Evolutionary conservation across 2,888 invertebrate species (phyloP), one percentile per base, ranked within the genome.

Genomic region (Eulithis prunata): DNA sequence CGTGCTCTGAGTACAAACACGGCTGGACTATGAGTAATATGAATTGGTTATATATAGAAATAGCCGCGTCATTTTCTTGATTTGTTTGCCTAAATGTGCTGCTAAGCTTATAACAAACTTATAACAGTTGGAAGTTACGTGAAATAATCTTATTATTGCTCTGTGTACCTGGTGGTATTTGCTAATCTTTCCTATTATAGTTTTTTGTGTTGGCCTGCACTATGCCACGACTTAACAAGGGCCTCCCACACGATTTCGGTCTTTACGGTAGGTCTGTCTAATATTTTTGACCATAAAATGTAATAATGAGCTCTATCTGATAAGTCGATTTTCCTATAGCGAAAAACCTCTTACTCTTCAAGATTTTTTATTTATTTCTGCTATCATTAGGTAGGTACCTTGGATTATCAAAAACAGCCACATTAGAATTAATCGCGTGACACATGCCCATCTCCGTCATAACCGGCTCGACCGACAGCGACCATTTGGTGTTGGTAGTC

Each of bases 401-500:
- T 12, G 93, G 93, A 53, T 94, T 90, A 76, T 94, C 94, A 72
- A 94, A 94, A 38, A 89, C 78, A 0, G 95, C 95, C 57, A 96
- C 91, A 74, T 95, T 93, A 0, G 96, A 95, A 79, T 96, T 96
- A 74, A 95, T 94, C 21, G 95, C 91, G 80, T 95, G 95, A 76
- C 96, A 96, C 86, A 95, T 93, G 43, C 96, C 96, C 86, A 95
- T 91, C 81, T 96, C 96, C 0, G 95, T 95, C 82, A 95, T 93
- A 0, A 94, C 93, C 64, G 92, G 84, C 62, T 94, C 91, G 36
- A 95, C 80, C 28, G 84, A 79, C 67, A 94, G 84, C 57, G 91
- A 89, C 80, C 88, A 81, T 53, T 87, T 77, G 10, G 78, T 78
- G 52, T 80, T 84, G 8, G 86, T 87, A 0, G 82, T 79, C n/a